Percentiles rank a stretch among this genome's conserved stretches.
Evolutionary conservation across 2,797 vertebrate genomes (phyloP).

Genomic region (Siniperca undulata): DNA sequence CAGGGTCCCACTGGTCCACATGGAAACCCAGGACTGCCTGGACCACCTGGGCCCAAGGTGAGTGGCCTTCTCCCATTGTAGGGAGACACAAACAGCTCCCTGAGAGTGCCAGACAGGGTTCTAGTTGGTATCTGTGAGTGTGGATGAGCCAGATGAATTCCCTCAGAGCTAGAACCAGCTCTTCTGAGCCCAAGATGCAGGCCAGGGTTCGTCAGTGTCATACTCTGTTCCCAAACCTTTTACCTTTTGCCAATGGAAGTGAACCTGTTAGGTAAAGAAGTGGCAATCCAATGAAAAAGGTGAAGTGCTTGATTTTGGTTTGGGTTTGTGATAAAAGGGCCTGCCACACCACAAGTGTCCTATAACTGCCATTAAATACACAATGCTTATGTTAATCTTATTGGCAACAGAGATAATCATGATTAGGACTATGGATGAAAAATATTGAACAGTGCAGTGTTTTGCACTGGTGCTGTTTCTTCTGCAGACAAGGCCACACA

Average conservation of each 20-base stretch:
- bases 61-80: slow-evolving; percentile 60
- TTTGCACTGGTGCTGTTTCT: not conserved
- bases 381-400: too few species aligned
- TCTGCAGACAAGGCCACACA: not conserved
- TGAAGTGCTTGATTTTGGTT: not conserved
- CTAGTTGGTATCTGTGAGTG: slow-evolving; percentile 1
- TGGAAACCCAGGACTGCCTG: slow-evolving; percentile 93
- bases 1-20: slow-evolving; percentile 93
- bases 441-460: not conserved
- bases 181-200: not conserved
- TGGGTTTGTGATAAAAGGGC: not conserved
- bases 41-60: slow-evolving; percentile 93
- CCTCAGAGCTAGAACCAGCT: not conserved
- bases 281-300: not conserved
- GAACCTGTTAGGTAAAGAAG: not conserved
- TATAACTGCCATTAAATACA: not conserved
- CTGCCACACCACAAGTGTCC: not conserved
- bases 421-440: not conserved
- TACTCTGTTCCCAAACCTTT: not conserved
- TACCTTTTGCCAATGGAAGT: not conserved
- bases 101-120: not conserved
- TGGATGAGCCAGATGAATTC: not conserved
- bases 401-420: not conserved
- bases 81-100: not conserved
- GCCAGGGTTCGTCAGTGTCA: slow-evolving; percentile 9